A percentile compares a stretch with the other conserved stretches of the same genome.
These are phyloP conservation scores for Hydropotes inermis DNA, from an alignment of 2,113 vertebrate species.

Conservation along the genomic window DNA sequence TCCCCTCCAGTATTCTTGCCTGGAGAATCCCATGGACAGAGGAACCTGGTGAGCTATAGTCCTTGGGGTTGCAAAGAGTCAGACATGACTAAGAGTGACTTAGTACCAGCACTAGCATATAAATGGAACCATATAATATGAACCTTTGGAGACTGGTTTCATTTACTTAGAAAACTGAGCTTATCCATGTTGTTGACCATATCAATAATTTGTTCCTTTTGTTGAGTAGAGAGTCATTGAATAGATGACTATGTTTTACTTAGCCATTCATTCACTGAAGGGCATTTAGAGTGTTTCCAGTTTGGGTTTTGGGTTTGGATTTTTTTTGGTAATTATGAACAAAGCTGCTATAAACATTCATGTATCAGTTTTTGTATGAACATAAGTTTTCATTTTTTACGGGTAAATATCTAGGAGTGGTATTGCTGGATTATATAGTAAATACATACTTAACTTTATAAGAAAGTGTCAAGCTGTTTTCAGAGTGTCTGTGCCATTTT, in stretches of 20 bases:
- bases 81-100: background rate
- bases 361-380: background rate
- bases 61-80: background rate
- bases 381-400: background rate
- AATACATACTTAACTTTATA: background rate
- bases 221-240: background rate
- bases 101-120: background rate
- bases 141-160: background rate
- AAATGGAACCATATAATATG: background rate
- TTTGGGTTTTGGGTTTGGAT: background rate
- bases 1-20: background rate
- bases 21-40: background rate
- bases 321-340: background rate
- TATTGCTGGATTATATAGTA: background rate
- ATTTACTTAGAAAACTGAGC: background rate
- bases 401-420: background rate
- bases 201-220: background rate
- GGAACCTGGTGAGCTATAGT: background rate
- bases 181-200: background rate
- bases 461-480: background rate
- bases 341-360: background rate
- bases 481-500: background rate
- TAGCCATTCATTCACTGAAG: background rate
- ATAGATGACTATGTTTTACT: background rate
- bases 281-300: background rate